A percentile compares a stretch with the other conserved stretches of the same genome.
Evolutionary conservation across 2,113 vertebrate species (phyloP).

Genomic region (Sarotherodon lohbergeri): DNA sequence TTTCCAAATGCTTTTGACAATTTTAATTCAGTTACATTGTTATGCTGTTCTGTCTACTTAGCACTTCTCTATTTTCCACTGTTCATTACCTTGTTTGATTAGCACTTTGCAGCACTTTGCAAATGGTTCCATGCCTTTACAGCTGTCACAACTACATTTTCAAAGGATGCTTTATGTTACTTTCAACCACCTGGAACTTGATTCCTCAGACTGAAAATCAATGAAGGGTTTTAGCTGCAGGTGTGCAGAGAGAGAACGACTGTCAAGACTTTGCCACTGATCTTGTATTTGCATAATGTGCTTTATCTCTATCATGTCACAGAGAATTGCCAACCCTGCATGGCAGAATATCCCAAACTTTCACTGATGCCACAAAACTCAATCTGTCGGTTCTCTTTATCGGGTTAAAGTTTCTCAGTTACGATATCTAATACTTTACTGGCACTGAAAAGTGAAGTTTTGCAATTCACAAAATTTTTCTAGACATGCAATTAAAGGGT

Average conservation of each 20-base stretch:
- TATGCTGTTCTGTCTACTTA: not conserved
- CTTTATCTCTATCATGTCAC: constrained; percentile 27
- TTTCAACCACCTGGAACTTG: constrained; percentile 23
- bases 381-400: not conserved
- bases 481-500: not conserved
- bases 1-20: not conserved
- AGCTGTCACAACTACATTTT: constrained; percentile 16
- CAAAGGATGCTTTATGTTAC: constrained; percentile 14
- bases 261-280: constrained; percentile 8
- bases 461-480: not conserved
- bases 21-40: not conserved
- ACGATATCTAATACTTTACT: not conserved
- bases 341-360: not conserved
- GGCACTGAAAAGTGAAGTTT: not conserved
- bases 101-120: not conserved
- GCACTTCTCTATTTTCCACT: not conserved
- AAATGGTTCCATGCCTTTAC: not conserved
- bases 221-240: constrained; percentile 40
- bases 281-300: constrained; percentile 31
- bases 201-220: constrained; percentile 34
- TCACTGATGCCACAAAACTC: not conserved
- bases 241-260: constrained; percentile 4
- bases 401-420: not conserved
- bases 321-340: not conserved
- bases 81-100: constrained; percentile 31